Conservation (phyloP, 2,888 invertebrate genomes). For the Gandaritis pyraliata region DNA sequence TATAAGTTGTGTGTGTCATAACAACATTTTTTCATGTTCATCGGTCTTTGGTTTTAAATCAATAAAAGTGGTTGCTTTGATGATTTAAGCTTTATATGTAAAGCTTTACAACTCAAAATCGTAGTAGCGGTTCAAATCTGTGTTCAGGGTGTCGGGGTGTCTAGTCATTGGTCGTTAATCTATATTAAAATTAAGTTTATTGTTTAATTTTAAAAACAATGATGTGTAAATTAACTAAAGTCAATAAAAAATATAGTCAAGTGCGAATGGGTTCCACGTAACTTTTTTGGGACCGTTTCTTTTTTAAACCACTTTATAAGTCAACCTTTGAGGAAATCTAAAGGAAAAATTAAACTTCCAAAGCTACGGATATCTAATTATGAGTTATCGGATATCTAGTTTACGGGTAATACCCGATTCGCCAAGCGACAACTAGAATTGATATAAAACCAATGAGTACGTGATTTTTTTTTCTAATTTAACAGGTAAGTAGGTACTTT, state of each 20-base stretch:
- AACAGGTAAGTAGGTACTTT: not conserved
- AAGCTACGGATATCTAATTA: no score
- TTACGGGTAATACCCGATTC: conserved; percentile 27
- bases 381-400: not conserved
- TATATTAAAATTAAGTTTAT: conserved; percentile 81
- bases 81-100: not conserved
- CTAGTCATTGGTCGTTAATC: conserved; percentile 81
- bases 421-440: conserved; percentile 1
- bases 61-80: conserved; percentile 1
- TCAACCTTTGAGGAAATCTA: no score
- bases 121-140: conserved; percentile 36
- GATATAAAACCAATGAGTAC: conserved; percentile 7
- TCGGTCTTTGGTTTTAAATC: conserved; percentile 18
- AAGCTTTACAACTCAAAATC: conserved; percentile 24
- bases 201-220: conserved; percentile 66
- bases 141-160: conserved; percentile 58
- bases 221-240: conserved; percentile 6
- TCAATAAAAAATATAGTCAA: not conserved
- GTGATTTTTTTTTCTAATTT: conserved; percentile 16
- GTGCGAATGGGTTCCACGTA: no score
- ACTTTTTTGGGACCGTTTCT: no score
- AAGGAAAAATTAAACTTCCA: no score
- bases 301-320: no score
- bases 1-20: conserved; percentile 23
- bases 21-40: conserved; percentile 12